Percentiles rank a stretch among this genome's conserved stretches.
These are phyloP conservation scores for Phaedon cochleariae DNA, from an alignment of 2,888 invertebrate genomes.

Conservation along the genomic window DNA sequence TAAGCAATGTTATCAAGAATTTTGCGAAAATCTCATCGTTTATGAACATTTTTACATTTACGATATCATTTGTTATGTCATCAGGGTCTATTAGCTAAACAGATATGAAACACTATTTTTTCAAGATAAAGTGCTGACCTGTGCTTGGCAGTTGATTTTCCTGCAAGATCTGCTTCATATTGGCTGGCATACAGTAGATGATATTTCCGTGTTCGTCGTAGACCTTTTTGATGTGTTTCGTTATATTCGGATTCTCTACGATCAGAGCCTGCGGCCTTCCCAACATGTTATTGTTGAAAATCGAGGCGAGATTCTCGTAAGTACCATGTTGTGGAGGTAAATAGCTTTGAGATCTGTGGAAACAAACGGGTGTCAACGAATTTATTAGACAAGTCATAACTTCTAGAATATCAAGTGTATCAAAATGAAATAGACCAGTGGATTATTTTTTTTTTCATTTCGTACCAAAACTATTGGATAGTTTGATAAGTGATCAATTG, in stretches of 20 bases:
- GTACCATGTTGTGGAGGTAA: slow-evolving; percentile 65
- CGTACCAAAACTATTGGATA: too few species aligned
- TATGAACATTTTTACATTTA: too few species aligned
- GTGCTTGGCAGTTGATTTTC: slow-evolving; percentile 60
- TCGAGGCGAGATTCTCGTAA: slow-evolving; percentile 75
- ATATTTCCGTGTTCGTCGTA: slow-evolving; percentile 72
- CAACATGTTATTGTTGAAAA: slow-evolving; percentile 62
- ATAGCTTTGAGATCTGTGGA: slow-evolving; percentile 56
- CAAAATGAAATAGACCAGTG: too few species aligned
- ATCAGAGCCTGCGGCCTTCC: slow-evolving; percentile 61
- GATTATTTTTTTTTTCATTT: too few species aligned
- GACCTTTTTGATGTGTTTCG: slow-evolving; percentile 69
- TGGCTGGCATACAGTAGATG: slow-evolving; percentile 70
- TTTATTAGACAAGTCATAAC: too few species aligned
- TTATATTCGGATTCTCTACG: slow-evolving; percentile 68
- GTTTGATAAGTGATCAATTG: too few species aligned
- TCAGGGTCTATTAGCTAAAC: too few species aligned
- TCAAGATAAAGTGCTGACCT: slow-evolving; percentile 26
- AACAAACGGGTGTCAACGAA: neutral
- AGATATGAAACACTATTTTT: too few species aligned
- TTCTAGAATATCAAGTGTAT: too few species aligned
- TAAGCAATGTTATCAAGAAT: too few species aligned
- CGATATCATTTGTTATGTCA: too few species aligned
- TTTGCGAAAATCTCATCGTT: too few species aligned
- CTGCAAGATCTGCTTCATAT: slow-evolving; percentile 61